Evolutionary conservation across 2,888 invertebrate genomes (phyloP).

Genomic region (Plusia festucae): DNA sequence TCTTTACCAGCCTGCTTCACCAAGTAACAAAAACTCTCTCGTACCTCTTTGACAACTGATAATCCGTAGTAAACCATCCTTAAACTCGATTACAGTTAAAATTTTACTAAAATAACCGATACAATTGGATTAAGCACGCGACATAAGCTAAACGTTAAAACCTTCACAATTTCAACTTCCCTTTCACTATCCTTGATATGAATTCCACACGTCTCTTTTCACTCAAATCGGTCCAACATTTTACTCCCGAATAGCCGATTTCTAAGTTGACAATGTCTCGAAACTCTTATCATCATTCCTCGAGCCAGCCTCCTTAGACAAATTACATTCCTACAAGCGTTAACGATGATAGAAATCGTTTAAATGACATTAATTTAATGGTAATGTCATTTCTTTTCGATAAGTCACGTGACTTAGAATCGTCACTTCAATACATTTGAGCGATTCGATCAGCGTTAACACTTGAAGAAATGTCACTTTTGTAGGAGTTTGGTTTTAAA

Average conservation of each 20-base stretch:
- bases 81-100: background rate
- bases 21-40: background rate
- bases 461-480: no score
- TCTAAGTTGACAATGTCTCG: background rate
- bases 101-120: background rate
- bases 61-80: background rate
- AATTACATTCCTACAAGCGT: no score
- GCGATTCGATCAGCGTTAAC: no score
- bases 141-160: background rate
- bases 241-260: background rate
- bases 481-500: background rate
- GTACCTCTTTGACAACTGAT: background rate
- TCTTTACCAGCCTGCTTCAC: slow-evolving; percentile 38
- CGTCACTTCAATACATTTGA: no score
- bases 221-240: background rate
- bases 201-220: background rate
- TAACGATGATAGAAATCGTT: no score
- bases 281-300: no score
- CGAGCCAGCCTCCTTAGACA: no score
- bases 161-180: background rate
- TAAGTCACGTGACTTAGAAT: no score
- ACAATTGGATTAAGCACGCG: background rate
- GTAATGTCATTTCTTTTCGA: no score
- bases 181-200: background rate
- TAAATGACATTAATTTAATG: no score